Percentiles rank a stretch among this genome's conserved stretches.
phyloP scores from a whole-genome alignment of 2,113 vertebrate genomes.

The Macaca mulatta region DNA sequence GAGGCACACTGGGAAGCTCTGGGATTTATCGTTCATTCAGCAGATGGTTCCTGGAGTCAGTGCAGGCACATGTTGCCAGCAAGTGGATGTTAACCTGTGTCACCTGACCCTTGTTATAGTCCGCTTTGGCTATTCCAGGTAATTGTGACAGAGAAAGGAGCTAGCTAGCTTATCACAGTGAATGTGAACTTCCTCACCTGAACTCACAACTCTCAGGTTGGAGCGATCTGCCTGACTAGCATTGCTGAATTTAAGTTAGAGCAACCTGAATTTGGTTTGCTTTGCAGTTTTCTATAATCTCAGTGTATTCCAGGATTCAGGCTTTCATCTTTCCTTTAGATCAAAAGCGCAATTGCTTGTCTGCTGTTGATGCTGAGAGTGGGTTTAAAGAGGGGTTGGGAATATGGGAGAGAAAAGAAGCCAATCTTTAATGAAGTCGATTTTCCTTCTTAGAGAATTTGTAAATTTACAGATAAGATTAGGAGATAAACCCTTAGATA shows the following conservation, averaged over 20 bases:
- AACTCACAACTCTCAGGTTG: background rate
- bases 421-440: background rate
- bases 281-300: background rate
- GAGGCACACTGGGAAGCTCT: background rate
- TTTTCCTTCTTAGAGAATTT: background rate
- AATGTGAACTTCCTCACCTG: background rate
- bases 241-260: background rate
- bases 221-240: background rate
- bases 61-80: background rate
- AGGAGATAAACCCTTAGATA: background rate
- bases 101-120: background rate
- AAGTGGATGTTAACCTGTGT: background rate
- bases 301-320: background rate
- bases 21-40: background rate
- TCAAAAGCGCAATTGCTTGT: background rate
- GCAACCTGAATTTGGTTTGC: background rate
- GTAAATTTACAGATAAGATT: background rate
- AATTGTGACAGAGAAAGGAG: background rate
- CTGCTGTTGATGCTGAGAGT: background rate
- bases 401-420: background rate
- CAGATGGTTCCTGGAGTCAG: background rate
- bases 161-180: background rate
- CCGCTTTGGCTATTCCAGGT: background rate
- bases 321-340: background rate
- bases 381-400: background rate